A percentile compares a stretch with the other conserved stretches of the same genome.
Evolutionary conservation across 1,140 invertebrate genomes (phyloP).

Genomic region (Littorina saxatilis): DNA sequence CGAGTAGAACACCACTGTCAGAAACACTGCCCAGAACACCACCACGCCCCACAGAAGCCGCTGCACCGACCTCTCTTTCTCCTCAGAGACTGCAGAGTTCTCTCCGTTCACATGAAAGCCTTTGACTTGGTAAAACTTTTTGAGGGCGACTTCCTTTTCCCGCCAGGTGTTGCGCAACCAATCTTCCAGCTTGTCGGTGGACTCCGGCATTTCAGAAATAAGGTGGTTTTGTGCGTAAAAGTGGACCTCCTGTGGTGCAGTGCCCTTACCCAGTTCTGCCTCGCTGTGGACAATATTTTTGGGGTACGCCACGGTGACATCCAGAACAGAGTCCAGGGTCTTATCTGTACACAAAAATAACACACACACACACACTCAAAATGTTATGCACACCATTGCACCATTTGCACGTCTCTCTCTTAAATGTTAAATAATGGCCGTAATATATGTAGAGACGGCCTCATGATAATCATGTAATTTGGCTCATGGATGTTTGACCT

Average conservation of each 20-base stretch:
- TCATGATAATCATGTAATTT: too few relatives aligned
- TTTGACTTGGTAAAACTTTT: slow-evolving; percentile 59
- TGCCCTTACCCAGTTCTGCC: slow-evolving; percentile 59
- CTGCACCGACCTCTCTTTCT: slow-evolving; percentile 5
- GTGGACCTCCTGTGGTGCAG: slow-evolving; percentile 68
- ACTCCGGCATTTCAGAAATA: slow-evolving; percentile 41
- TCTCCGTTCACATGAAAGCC: slow-evolving; percentile 35
- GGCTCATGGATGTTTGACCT: too few relatives aligned
- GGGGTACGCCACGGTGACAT: slow-evolving; percentile 70
- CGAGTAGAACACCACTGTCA: slow-evolving; percentile 40
- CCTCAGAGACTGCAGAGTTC: not conserved
- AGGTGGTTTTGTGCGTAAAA: slow-evolving; percentile 59
- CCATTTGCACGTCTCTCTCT: too few relatives aligned
- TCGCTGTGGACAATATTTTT: slow-evolving; percentile 65
- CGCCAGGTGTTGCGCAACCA: slow-evolving; percentile 64
- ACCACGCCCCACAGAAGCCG: slow-evolving; percentile 33
- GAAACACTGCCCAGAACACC: slow-evolving; percentile 49
- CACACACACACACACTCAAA: too few relatives aligned
- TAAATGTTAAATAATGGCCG: too few relatives aligned
- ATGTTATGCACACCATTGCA: not conserved
- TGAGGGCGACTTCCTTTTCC: slow-evolving; percentile 63
- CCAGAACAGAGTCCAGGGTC: slow-evolving; percentile 62
- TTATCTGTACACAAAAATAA: too few relatives aligned
- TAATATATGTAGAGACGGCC: too few relatives aligned
- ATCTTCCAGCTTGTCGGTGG: slow-evolving; percentile 52